Percentiles rank a stretch among this genome's conserved stretches.
Evolutionary conservation across 2,888 invertebrate genomes (phyloP).

Genomic region (Nemoura dubitans): DNA sequence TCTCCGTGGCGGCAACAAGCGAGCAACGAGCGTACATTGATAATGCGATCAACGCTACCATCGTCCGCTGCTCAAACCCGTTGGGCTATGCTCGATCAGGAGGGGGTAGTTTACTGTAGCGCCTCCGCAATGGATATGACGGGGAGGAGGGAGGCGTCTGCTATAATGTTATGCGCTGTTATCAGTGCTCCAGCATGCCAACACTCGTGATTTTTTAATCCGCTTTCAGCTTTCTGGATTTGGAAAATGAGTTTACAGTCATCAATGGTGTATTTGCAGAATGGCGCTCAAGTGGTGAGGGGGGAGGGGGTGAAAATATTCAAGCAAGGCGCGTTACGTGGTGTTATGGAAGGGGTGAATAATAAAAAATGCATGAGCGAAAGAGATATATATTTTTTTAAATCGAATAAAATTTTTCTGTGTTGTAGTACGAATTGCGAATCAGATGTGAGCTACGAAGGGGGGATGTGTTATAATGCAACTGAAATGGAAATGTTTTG

Average conservation of each 20-base stretch:
- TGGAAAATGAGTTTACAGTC: slow-evolving; percentile 63
- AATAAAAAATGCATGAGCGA: not conserved
- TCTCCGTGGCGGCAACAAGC: not conserved
- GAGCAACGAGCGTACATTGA: slow-evolving; percentile 66
- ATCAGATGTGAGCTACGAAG: slow-evolving; percentile 20
- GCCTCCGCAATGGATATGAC: slow-evolving; percentile 46
- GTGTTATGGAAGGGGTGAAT: not conserved
- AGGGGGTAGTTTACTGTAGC: slow-evolving; percentile 47
- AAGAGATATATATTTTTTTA: slow-evolving; percentile 23
- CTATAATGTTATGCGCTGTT: slow-evolving; percentile 53
- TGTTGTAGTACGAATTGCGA: slow-evolving; percentile 16
- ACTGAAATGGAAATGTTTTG: slow-evolving; percentile 49
- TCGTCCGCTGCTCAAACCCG: slow-evolving; percentile 52
- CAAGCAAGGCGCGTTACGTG: slow-evolving; percentile 29
- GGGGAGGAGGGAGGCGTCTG: not conserved
- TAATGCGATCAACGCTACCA: slow-evolving; percentile 63
- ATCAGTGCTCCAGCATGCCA: slow-evolving; percentile 62
- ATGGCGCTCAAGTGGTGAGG: slow-evolving; percentile 54
- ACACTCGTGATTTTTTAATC: slow-evolving; percentile 64
- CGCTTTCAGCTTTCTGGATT: slow-evolving; percentile 59
- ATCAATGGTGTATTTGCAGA: slow-evolving; percentile 61
- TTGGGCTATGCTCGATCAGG: slow-evolving; percentile 54
- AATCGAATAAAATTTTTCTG: slow-evolving; percentile 21
- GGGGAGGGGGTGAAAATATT: slow-evolving; percentile 47
- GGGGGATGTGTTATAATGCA: slow-evolving; percentile 7